A percentile compares a stretch with the other conserved stretches of the same genome.
These are phyloP conservation scores for Micoletzkya japonica DNA, from an alignment of 2,888 invertebrate species.

Conservation along the genomic window DNA sequence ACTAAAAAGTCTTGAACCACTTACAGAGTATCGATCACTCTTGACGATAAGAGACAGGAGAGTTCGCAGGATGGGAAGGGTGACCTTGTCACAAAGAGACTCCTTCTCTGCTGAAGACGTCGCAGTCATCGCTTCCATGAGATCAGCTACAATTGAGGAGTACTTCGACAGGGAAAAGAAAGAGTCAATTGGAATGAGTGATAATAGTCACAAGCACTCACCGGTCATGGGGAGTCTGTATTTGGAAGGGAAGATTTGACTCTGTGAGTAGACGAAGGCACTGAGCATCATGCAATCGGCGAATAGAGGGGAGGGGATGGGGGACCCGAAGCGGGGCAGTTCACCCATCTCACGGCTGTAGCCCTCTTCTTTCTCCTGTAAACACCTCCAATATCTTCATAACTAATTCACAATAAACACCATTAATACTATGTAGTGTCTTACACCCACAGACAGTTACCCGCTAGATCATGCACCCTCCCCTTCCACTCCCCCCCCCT, in stretches of 20 bases:
- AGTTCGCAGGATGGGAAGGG: background rate
- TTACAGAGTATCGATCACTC: background rate
- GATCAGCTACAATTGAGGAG: background rate
- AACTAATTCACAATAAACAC: background rate
- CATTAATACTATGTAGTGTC: no score
- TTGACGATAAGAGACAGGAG: background rate
- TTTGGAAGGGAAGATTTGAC: constrained; percentile 1
- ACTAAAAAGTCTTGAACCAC: background rate
- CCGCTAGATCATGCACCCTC: no score
- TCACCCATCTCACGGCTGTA: constrained; percentile 1
- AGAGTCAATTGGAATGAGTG: background rate
- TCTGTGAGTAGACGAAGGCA: constrained; percentile 1
- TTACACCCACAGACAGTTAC: no score
- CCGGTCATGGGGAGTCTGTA: constrained; percentile 15
- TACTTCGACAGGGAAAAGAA: background rate
- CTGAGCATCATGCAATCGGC: constrained; percentile 8
- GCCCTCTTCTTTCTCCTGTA: background rate
- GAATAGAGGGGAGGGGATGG: background rate
- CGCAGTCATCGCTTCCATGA: background rate
- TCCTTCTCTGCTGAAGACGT: background rate
- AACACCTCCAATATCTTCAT: background rate
- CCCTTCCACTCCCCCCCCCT: no score
- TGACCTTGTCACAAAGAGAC: background rate
- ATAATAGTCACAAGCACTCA: background rate
- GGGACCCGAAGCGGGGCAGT: background rate